phyloP scores from a whole-genome alignment of 2,113 vertebrate genomes.

The Falco punctatus region DNA sequence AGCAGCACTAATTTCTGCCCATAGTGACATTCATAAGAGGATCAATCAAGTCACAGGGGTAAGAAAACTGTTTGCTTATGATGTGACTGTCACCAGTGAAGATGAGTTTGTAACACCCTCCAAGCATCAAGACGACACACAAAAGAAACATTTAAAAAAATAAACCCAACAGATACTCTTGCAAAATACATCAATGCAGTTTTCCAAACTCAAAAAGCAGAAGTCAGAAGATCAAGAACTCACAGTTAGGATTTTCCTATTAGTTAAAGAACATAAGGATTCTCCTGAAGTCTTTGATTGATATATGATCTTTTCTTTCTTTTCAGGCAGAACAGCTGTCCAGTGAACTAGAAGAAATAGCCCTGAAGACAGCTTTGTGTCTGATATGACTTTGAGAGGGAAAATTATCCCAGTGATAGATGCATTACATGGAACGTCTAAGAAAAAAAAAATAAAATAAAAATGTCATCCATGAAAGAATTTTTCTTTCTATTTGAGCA shows the following conservation, averaged over 20 bases:
- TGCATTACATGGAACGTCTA: constrained; percentile 2
- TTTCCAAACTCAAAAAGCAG: background rate
- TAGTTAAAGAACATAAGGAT: constrained; percentile 42
- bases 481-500: constrained; percentile 18
- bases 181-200: background rate
- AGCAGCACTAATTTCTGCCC: constrained; percentile 25
- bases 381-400: constrained; percentile 39
- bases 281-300: constrained; percentile 59
- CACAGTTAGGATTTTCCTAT: background rate
- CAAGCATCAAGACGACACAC: background rate
- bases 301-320: constrained; percentile 58
- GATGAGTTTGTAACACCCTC: constrained; percentile 24
- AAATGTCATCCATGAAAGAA: background rate
- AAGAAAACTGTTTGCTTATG: constrained; percentile 21
- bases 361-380: constrained; percentile 56
- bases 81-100: constrained; percentile 5
- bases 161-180: background rate
- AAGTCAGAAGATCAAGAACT: constrained; percentile 47
- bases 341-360: constrained; percentile 66
- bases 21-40: constrained; percentile 8
- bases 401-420: constrained; percentile 56
- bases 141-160: constrained; percentile 13
- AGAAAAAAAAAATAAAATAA: background rate
- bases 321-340: constrained; percentile 65
- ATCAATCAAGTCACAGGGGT: constrained; percentile 9